Evolutionary conservation across 1,140 invertebrate species (phyloP).

Genomic region (Drosophila biarmipes): DNA sequence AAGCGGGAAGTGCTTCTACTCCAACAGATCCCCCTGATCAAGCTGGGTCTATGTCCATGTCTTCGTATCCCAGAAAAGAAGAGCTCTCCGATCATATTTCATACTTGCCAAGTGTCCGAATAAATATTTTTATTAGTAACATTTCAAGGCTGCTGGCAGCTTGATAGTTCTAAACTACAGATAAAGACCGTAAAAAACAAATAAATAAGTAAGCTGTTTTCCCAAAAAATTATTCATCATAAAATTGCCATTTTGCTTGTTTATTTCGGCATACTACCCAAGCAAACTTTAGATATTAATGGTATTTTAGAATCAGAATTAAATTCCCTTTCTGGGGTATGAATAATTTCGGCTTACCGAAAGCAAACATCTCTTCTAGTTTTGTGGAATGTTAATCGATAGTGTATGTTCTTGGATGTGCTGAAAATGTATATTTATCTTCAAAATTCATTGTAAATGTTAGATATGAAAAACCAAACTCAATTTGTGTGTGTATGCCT

Average conservation of each 20-base stretch:
- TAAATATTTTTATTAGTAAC: background rate
- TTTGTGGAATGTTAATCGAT: constrained; percentile 39
- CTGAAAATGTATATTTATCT: constrained; percentile 41
- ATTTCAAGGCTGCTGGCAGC: constrained; percentile 17
- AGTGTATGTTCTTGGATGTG: constrained; percentile 46
- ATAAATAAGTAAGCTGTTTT: background rate
- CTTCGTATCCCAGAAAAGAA: constrained; percentile 22
- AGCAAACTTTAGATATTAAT: background rate
- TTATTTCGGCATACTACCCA: too few species aligned
- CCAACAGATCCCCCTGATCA: constrained; percentile 7
- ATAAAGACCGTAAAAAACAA: background rate
- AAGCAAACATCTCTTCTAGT: constrained; percentile 27
- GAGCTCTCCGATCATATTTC: background rate
- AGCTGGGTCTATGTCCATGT: constrained; percentile 23
- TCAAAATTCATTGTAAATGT: constrained; percentile 50
- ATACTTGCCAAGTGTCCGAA: background rate
- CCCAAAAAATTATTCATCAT: background rate
- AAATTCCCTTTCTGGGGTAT: constrained; percentile 24
- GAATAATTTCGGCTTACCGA: constrained; percentile 19
- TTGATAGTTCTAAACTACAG: background rate
- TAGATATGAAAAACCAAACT: constrained; percentile 53
- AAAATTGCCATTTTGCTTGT: background rate
- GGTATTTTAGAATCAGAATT: background rate
- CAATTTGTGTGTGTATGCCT: constrained; percentile 69
- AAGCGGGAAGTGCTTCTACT: constrained; percentile 21